Evolutionary conservation across 2,113 vertebrate genomes (phyloP).

Genomic region (Scatophagus argus): DNA sequence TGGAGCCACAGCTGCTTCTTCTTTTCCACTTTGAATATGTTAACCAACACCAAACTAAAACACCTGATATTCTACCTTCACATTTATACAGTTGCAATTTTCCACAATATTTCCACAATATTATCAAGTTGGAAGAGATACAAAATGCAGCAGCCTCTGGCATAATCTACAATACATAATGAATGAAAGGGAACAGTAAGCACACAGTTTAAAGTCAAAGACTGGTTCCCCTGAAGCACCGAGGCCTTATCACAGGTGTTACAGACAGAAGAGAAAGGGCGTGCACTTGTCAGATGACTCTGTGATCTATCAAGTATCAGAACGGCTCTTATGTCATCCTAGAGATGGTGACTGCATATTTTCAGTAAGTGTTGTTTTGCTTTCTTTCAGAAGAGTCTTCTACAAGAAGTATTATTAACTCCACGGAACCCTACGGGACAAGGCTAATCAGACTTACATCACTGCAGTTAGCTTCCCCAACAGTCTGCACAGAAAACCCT

Average conservation of each 20-base stretch:
- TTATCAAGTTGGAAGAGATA: not conserved
- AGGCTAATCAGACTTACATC: not conserved
- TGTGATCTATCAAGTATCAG: not conserved
- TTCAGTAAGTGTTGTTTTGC: not conserved
- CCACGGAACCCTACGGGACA: not conserved
- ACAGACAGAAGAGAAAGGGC: not conserved
- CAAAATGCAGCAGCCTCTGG: conserved; percentile 17
- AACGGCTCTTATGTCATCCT: not conserved
- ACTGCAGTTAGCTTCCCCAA: not conserved
- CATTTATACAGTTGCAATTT: not conserved
- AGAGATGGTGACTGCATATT: not conserved
- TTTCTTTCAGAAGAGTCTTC: not conserved
- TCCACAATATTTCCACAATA: not conserved
- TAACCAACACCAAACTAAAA: not conserved
- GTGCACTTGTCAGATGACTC: not conserved
- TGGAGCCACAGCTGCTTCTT: not conserved
- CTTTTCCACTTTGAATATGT: not conserved
- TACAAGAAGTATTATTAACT: not conserved
- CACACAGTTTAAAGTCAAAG: conserved; percentile 33
- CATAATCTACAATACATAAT: conserved; percentile 44
- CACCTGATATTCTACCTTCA: not conserved
- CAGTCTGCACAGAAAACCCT: conserved; percentile 4
- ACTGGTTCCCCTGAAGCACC: not conserved
- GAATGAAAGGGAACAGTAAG: conserved; percentile 22
- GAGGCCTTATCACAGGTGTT: not conserved